Evolutionary conservation across 2,888 invertebrate genomes (phyloP).

Genomic region (Chymomyza amoena): DNA sequence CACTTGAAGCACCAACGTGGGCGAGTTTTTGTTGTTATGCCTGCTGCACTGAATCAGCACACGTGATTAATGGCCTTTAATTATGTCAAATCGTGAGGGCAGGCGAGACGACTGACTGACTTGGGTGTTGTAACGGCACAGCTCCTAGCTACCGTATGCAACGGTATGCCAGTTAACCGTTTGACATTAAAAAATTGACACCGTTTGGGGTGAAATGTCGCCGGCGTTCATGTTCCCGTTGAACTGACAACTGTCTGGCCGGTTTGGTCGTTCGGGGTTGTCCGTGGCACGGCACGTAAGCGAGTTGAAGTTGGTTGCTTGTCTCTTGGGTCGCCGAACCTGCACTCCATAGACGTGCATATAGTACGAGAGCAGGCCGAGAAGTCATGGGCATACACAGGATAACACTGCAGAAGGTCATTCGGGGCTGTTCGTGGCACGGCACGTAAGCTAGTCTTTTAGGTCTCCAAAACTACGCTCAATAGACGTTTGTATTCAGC

Average conservation of each 20-base stretch:
- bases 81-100: constrained; percentile 75
- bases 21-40: constrained; percentile 8
- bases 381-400: too few species aligned
- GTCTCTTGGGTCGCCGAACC: constrained; percentile 26
- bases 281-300: constrained; percentile 46
- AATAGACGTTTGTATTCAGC: too few species aligned
- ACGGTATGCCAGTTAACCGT: constrained; percentile 65
- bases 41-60: constrained; percentile 74
- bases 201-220: constrained; percentile 76
- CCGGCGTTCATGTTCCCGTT: constrained; percentile 55
- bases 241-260: constrained; percentile 67
- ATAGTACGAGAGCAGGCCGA: not conserved
- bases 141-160: constrained; percentile 30
- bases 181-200: constrained; percentile 76
- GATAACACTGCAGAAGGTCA: too few species aligned
- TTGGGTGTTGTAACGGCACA: constrained; percentile 16
- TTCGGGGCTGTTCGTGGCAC: too few species aligned
- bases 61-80: constrained; percentile 79
- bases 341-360: constrained; percentile 5
- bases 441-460: too few species aligned
- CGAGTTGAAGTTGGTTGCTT: constrained; percentile 42
- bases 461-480: too few species aligned
- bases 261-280: not conserved
- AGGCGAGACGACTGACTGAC: constrained; percentile 29
- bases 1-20: not conserved